phyloP scores from a whole-genome alignment of 2,888 invertebrate species.

The Carterocephalus palaemon region DNA sequence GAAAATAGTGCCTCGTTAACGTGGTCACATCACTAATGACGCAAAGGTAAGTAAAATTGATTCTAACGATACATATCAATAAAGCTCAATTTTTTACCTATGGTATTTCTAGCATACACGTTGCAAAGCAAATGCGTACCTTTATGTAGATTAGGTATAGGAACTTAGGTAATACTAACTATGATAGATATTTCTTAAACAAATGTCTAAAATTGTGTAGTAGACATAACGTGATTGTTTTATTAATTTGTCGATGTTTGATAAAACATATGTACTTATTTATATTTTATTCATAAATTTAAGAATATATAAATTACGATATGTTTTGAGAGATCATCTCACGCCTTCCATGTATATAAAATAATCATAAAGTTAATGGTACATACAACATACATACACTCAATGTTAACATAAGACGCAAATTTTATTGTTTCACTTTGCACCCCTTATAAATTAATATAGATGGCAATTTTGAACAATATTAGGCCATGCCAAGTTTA shows the following conservation, averaged over 20 bases:
- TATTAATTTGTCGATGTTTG: constrained; percentile 27
- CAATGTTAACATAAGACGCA: too few relatives aligned
- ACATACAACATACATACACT: too few relatives aligned
- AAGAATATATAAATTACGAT: not conserved
- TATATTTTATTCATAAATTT: constrained; percentile 18
- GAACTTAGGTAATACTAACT: constrained; percentile 46
- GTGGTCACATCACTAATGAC: constrained; percentile 14
- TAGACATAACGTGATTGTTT: constrained; percentile 36
- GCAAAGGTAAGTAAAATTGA: constrained; percentile 44
- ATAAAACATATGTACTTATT: constrained; percentile 19
- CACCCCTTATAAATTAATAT: too few relatives aligned
- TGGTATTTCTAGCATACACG: constrained; percentile 70
- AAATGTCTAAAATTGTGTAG: constrained; percentile 42
- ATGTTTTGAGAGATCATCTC: constrained; percentile 48
- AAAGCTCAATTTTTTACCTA: constrained; percentile 78
- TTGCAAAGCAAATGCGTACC: constrained; percentile 66
- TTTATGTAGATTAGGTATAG: constrained; percentile 66
- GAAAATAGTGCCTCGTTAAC: constrained; percentile 18
- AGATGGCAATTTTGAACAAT: too few relatives aligned
- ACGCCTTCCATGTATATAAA: constrained; percentile 73
- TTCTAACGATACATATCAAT: constrained; percentile 72
- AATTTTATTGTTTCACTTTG: too few relatives aligned
- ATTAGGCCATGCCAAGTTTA: too few relatives aligned
- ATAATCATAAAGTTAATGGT: constrained; percentile 30
- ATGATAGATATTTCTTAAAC: constrained; percentile 44